Base-by-base conservation (phyloP, 2,888 invertebrate species). In the Epinotia demarniana region DNA sequence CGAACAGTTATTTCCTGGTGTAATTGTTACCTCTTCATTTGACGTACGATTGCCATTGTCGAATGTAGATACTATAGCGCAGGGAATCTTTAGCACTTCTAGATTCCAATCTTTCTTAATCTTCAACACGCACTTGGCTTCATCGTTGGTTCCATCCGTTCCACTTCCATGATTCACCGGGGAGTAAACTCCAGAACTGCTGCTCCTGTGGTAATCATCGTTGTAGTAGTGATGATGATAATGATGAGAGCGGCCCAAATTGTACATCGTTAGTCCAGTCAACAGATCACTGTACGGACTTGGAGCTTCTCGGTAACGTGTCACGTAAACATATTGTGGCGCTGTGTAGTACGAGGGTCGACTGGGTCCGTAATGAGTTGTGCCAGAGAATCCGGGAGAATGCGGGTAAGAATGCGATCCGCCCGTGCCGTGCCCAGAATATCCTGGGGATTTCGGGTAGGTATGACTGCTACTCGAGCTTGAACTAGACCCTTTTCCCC, bases 31-130 rank as follows among this genome's bases (percentile, higher is more conserved):
- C 8, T 6, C 58, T 23, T n/a, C 69, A 23, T 69, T 57, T 60
- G 46, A 46, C 19, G 69, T 69, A 27, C 23, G 69, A 23, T 58
- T 58, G 46, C 57, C 76, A 68, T 53, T 67, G 39, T 46, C 60
- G 43, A 80, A 80, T 6, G 80, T 80, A 6, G 80, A 79, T 11
- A 80, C 80, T 27, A 79, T 80, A 57, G 79, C 80, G 67, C 80
- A 80, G 2, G 80, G 80, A 39, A 80, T 67, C 55, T 67, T 78
- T 11, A 79, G 19, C 33, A 69, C 68, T 58, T 79, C 71, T 49
- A 63, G 18, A 55, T 77, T 70, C 11, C 57, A 61, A 11, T 77
- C 27, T 58, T 73, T 76, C 16, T 49, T 46, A 46, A 77, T 63
- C 53, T 58, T 67, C 27, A 75, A 68, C 58, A 49, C 64, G 53